Evolutionary conservation across 1,140 invertebrate species (phyloP).

Genomic region (Solenopsis fugax): DNA sequence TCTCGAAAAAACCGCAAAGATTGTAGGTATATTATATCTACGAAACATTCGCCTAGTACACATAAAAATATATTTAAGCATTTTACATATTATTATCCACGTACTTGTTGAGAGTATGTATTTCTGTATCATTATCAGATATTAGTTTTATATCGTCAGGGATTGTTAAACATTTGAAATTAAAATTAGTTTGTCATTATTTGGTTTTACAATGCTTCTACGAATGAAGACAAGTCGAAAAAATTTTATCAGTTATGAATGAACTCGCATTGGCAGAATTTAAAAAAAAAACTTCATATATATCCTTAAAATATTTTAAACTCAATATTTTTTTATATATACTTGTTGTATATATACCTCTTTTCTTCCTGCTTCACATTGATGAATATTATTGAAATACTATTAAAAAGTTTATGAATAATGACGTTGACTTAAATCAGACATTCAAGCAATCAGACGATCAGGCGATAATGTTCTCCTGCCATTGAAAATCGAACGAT

Average conservation of each 20-base stretch:
- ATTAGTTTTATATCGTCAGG: conserved; percentile 64
- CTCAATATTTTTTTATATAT: conserved; percentile 23
- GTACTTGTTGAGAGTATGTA: conserved; percentile 76
- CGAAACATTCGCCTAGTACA: conserved; percentile 77
- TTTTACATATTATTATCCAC: conserved; percentile 74
- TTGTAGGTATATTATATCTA: conserved; percentile 82
- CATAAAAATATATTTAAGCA: conserved; percentile 74
- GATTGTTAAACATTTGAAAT: conserved; percentile 65
- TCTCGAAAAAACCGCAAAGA: conserved; percentile 77
- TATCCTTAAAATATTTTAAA: conserved; percentile 38
- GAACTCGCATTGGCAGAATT: conserved; percentile 75
- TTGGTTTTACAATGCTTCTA: conserved; percentile 35
- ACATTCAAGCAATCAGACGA: conserved; percentile 32
- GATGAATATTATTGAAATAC: conserved; percentile 63
- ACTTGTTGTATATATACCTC: conserved; percentile 30
- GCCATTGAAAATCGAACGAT: conserved; percentile 67
- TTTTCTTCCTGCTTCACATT: conserved; percentile 15
- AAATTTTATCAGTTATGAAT: conserved; percentile 65
- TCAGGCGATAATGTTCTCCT: conserved; percentile 28
- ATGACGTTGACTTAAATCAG: conserved; percentile 30
- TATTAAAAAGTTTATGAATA: conserved; percentile 51
- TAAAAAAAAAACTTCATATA: conserved; percentile 28
- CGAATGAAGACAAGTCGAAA: conserved; percentile 49
- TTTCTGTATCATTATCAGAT: conserved; percentile 59
- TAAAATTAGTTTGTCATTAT: conserved; percentile 64